Conservation (phyloP, 1,140 invertebrate species). For the Tachypleus tridentatus region DNA sequence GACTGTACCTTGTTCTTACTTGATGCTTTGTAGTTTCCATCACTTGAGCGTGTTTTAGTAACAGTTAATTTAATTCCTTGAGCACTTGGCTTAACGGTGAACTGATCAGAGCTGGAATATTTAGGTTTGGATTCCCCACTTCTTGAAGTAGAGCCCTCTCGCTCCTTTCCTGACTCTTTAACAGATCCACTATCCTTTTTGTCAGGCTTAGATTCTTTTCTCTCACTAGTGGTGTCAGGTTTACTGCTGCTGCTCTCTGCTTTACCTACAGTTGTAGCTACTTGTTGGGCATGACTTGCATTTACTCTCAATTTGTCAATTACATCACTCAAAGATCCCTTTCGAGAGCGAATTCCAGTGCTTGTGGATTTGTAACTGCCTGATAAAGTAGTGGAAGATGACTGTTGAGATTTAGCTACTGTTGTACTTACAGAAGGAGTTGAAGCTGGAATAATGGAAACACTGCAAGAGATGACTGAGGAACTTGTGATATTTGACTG, state of each 20-base stretch:
- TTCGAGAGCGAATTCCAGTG: conserved; percentile 40
- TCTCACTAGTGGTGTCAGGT: conserved; percentile 5
- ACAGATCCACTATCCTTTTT: conserved; percentile 12
- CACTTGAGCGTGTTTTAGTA: conserved; percentile 21
- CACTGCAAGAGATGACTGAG: neutral
- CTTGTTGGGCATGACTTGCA: conserved; percentile 16
- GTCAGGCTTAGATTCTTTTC: conserved; percentile 16
- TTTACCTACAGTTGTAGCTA: conserved; percentile 1
- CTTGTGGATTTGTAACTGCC: conserved; percentile 5
- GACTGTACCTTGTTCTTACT: no score
- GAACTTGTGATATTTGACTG: neutral
- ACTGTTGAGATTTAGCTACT: no score
- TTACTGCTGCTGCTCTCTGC: conserved; percentile 13
- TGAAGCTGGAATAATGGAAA: neutral
- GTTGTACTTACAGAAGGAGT: no score
- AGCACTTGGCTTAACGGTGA: conserved; percentile 24
- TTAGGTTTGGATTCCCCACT: conserved; percentile 18
- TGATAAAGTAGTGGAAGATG: no score
- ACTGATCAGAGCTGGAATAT: conserved; percentile 24
- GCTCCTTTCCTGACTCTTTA: conserved; percentile 11
- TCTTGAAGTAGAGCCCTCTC: conserved; percentile 12
- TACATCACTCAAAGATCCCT: conserved; percentile 66
- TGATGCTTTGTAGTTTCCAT: conserved; percentile 14
- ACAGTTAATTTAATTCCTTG: conserved; percentile 24
- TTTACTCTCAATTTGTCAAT: conserved; percentile 55